These are phyloP conservation scores for Stramonita haemastoma DNA, from an alignment of 2,888 invertebrate genomes.

Conservation along the genomic window DNA sequence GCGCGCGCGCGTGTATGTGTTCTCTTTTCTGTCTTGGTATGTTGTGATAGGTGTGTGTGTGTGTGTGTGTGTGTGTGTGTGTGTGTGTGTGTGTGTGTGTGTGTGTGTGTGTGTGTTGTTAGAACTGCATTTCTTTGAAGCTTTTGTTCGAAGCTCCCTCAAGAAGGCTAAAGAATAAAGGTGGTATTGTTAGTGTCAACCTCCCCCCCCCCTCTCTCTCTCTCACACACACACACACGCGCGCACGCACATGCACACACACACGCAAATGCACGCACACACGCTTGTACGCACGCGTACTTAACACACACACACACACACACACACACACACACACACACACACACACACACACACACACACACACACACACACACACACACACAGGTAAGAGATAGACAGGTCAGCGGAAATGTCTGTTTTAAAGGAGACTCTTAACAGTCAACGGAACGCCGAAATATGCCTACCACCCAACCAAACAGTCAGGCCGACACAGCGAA, in stretches of 20 bases:
- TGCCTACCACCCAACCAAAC: no score
- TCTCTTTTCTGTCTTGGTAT: neutral
- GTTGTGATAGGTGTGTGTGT: neutral
- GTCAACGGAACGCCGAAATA: no score
- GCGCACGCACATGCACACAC: neutral
- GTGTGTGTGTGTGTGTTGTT: neutral
- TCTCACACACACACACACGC: neutral
- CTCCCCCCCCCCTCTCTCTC: neutral
- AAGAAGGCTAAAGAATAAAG: neutral
- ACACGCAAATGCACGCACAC: neutral
- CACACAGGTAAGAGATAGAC: neutral
- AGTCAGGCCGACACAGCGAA: no score
- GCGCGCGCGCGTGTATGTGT: neutral
- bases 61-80: conserved; percentile 22
- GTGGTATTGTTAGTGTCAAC: neutral
- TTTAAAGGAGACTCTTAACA: no score
- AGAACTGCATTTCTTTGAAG: neutral
- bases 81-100: conserved; percentile 21
- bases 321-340: conserved; percentile 27
- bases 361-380: neutral
- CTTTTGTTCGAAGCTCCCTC: neutral
- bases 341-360: neutral
- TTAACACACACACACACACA: neutral
- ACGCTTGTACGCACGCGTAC: conserved; percentile 4
- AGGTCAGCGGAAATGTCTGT: no score